These are phyloP conservation scores for Stramonita haemastoma DNA, from an alignment of 2,888 invertebrate species.

Conservation along the genomic window DNA sequence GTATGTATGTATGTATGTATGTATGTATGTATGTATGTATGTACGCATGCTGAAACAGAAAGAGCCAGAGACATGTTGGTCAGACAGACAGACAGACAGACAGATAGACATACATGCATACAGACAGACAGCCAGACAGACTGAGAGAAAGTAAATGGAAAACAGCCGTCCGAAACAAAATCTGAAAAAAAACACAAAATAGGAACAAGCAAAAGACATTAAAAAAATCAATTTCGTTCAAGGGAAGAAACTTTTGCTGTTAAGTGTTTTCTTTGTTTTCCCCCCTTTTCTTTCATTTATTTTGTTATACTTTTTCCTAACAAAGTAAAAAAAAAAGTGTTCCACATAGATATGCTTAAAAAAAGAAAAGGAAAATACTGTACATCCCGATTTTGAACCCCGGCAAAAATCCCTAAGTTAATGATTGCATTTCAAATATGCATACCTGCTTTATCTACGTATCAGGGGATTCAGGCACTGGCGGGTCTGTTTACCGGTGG, in stretches of 20 bases:
- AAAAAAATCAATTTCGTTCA: background rate
- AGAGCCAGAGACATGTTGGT: background rate
- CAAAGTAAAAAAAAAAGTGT: too few species aligned
- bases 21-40: background rate
- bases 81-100: conserved; percentile 24
- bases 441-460: too few species aligned
- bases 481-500: too few species aligned
- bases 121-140: conserved; percentile 9
- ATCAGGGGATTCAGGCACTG: too few species aligned
- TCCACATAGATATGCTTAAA: too few species aligned
- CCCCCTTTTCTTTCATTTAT: too few species aligned
- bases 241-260: background rate
- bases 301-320: too few species aligned
- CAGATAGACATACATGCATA: background rate
- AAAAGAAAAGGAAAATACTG: too few species aligned
- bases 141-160: background rate
- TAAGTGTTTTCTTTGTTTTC: too few species aligned
- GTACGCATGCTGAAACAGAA: background rate
- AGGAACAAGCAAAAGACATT: background rate
- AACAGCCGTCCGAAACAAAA: background rate
- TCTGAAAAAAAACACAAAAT: background rate
- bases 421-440: too few species aligned
- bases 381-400: too few species aligned
- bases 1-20: background rate
- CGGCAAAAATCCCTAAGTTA: too few species aligned